A percentile compares a stretch with the other conserved stretches of the same genome.
These are phyloP conservation scores for Chloroclysta siterata DNA, from an alignment of 2,888 invertebrate species.

Conservation along the genomic window DNA sequence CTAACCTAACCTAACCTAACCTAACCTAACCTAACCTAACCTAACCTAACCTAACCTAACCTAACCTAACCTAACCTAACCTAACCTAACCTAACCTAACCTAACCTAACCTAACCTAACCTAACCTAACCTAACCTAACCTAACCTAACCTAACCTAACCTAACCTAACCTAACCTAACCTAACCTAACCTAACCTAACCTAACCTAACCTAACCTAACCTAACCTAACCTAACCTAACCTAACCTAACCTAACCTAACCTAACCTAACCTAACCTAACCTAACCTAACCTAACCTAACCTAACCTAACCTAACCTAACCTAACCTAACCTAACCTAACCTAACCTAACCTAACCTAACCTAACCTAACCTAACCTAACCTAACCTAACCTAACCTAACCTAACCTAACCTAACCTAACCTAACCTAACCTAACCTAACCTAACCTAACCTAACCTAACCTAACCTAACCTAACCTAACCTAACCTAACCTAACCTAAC, in stretches of 20 bases:
- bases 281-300: slow-evolving; percentile 30
- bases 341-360: slow-evolving; percentile 23
- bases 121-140: slow-evolving; percentile 34
- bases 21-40: slow-evolving; percentile 37
- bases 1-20: slow-evolving; percentile 33
- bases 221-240: slow-evolving; percentile 24
- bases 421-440: slow-evolving; percentile 30
- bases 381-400: slow-evolving; percentile 24
- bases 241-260: slow-evolving; percentile 22
- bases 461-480: slow-evolving; percentile 30
- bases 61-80: too few species aligned
- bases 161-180: slow-evolving; percentile 24
- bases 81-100: too few species aligned
- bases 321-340: slow-evolving; percentile 24
- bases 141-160: slow-evolving; percentile 34
- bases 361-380: slow-evolving; percentile 25
- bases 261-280: slow-evolving; percentile 25
- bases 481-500: slow-evolving; percentile 34
- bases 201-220: slow-evolving; percentile 32
- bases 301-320: slow-evolving; percentile 26
- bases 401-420: slow-evolving; percentile 21
- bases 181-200: slow-evolving; percentile 23
- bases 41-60: slow-evolving; percentile 32
- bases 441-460: slow-evolving; percentile 29
- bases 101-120: slow-evolving; percentile 34